A percentile compares a stretch with the other conserved stretches of the same genome.
Conservation (phyloP, 2,113 vertebrate species). For the Platanista minor region DNA sequence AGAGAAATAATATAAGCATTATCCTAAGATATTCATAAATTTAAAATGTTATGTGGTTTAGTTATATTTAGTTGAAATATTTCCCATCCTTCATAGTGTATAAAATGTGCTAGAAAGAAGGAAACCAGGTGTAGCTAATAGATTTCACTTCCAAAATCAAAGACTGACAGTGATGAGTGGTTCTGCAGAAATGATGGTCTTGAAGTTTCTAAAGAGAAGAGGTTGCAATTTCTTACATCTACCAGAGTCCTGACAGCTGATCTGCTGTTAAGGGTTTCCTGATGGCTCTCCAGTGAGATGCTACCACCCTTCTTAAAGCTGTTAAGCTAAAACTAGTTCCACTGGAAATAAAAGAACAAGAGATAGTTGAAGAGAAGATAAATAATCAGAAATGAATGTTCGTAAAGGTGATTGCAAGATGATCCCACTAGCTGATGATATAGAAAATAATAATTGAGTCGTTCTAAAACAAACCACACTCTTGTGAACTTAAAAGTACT, state of each 20-base stretch:
- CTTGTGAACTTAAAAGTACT: neutral
- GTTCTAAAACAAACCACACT: neutral
- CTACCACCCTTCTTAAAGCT: neutral
- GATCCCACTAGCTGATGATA: neutral
- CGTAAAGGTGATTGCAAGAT: neutral
- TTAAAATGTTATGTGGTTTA: neutral
- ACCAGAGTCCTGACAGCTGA: neutral
- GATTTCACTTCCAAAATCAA: neutral
- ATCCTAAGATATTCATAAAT: neutral
- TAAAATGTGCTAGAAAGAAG: neutral
- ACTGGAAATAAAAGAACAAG: neutral
- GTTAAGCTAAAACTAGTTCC: neutral
- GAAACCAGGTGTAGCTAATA: neutral
- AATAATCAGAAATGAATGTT: neutral
- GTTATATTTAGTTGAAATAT: neutral
- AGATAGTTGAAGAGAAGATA: neutral
- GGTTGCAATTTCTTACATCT: neutral
- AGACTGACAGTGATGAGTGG: neutral
- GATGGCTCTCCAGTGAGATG: neutral
- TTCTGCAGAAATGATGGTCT: conserved; percentile 5
- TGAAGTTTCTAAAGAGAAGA: neutral
- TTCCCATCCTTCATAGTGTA: neutral
- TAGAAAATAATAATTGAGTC: neutral
- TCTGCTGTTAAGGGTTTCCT: neutral
- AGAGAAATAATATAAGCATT: neutral